Base-by-base conservation (phyloP, 2,113 vertebrate species). In the Donacobius atricapilla region DNA sequence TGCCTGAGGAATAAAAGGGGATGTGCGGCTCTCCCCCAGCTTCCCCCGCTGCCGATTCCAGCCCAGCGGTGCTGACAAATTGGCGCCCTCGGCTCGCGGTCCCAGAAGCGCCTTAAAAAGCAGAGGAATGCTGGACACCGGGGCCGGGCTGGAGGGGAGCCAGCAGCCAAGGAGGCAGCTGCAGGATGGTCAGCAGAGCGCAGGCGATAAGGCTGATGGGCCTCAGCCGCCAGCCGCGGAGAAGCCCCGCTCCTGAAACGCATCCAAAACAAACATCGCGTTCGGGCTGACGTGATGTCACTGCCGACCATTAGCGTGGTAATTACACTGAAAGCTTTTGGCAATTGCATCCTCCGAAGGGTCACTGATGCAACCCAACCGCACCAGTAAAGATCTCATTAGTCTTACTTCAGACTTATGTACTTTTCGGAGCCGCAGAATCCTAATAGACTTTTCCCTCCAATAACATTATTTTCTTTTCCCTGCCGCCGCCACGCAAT, bases 261-360 rank as follows among this genome's bases (percentile, higher is more conserved):
- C 80, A 75, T 97, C 98, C 98, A 97, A 96, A 97, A 91, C 93
- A 93, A 97, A 96, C 95, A 78, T 91, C 64, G 39, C 48, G 1
- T 93, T 95, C 18, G 84, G 95, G 78, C 94, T 93, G 44, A 57
- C 84, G 86, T 98, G 98, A 98, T 98, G 97, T 98, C 98, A 98
- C 95, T 61, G 97, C 97, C 93, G 70, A 93, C 97, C 97, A 97
- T 98, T 97, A 98, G 98, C 31, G 89, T 45, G 95, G 97, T 98
- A 98, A 98, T 98, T 98, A 98, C 97, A 93, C 24, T 96, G 97
- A 98, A 97, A 98, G 98, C 96, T 97, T 98, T 98, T 96, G 95
- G 96, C 96, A 83, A 96, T 97, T 82, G 94, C 87, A 95, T 97
- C 97, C 98, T 97, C 98, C 51, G 93, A 97, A 96, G 97, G 97